Evolutionary conservation across 2,888 invertebrate genomes (phyloP), one percentile per base, ranked within the genome.

Genomic region (Andrena fulva): DNA sequence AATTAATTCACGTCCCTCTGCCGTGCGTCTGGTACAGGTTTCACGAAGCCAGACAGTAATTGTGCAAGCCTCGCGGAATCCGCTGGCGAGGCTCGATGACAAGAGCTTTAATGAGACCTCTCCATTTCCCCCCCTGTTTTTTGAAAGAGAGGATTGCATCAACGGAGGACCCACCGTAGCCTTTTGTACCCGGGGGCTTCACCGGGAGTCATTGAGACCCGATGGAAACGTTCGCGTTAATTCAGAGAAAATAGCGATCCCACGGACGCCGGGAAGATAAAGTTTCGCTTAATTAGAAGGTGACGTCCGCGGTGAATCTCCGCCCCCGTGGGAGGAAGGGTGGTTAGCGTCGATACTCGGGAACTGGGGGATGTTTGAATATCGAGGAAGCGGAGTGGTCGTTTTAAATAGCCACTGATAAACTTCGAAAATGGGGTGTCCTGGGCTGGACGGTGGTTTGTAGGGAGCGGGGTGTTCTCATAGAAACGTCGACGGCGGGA

Each of bases 1-100:
- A 79, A 85, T 86, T 86, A 85, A 85, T 86, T 77, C 77, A 76
- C 78, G 76, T 62, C 42, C 78, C 52, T 31, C 20, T n/a, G 42
- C n/a, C 67, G 35, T 33, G 67, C 52, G 76, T 62, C 67, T 66
- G 54, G 54, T 63, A 35, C 42, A 76, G 66, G 52, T 76, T 78
- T 33, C 42, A 42, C 29, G 24, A 52, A 68, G 63, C 63, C 42
- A n/a, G 33, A 16, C 52, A 24, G 67, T 68, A 54, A 67, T 75
- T 67, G 50, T 67, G 42, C 71, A 35, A 60, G 60, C 42, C 60
- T 70, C 70, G 59, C 59, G 59, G 48, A 60, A 70, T 70, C 42
- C 75, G 16, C 50, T 10, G 52, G 60, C 35, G 24, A 31, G 56
- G 64, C 31, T 33, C 63, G 31, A 60, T 59, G 42, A 70, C 70